Percentiles rank a stretch among this genome's conserved stretches.
phyloP scores from a whole-genome alignment of 2,888 invertebrate genomes.

The Listrodromus nycthemerus region DNA sequence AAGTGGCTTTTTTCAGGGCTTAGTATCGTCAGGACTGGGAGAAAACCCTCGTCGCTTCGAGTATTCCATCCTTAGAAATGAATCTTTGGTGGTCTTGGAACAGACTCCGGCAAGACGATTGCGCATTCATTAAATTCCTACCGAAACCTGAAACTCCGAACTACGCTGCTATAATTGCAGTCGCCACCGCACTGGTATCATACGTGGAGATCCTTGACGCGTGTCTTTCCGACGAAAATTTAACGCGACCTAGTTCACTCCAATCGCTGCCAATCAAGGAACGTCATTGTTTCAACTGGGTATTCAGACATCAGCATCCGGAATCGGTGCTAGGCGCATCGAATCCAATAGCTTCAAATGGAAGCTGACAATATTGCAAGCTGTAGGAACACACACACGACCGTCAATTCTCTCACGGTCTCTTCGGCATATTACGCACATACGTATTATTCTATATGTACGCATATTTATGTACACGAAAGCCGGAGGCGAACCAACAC shows the following conservation, averaged over 20 bases:
- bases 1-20: no score
- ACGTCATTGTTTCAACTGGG: not conserved
- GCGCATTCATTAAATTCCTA: no score
- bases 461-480: conserved; percentile 48
- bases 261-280: not conserved
- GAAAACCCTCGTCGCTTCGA: no score
- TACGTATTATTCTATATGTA: conserved; percentile 42
- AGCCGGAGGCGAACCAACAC: conserved; percentile 54
- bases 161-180: no score
- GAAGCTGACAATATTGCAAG: conserved; percentile 34
- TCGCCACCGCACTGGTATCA: no score
- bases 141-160: no score
- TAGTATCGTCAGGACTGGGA: no score
- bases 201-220: no score
- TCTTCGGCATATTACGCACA: conserved; percentile 33
- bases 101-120: no score
- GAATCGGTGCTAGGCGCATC: not conserved
- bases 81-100: no score
- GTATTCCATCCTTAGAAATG: no score
- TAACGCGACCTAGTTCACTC: not conserved
- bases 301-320: not conserved
- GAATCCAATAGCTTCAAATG: conserved; percentile 14
- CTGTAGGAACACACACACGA: not conserved
- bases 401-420: conserved; percentile 2
- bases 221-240: no score